These are phyloP conservation scores for Cranoglanis bouderius DNA, from an alignment of 2,113 vertebrate genomes.

Conservation along the genomic window DNA sequence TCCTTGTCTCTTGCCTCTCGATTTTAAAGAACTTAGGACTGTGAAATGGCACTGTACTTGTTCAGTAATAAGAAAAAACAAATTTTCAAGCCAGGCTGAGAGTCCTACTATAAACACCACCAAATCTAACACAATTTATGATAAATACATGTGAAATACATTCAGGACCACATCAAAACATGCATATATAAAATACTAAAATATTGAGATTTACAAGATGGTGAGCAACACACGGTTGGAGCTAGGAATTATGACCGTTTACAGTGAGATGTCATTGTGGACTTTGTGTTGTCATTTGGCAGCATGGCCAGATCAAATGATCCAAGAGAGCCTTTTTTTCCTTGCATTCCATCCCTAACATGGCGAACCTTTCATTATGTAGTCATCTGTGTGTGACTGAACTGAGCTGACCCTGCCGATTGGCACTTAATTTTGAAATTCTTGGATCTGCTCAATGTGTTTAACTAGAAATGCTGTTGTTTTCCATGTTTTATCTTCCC, in stretches of 20 bases:
- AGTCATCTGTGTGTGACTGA: background rate
- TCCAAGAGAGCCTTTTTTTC: background rate
- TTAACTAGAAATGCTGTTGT: background rate
- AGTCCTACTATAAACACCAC: constrained; percentile 52
- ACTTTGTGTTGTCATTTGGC: constrained; percentile 34
- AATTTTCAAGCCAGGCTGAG: constrained; percentile 39
- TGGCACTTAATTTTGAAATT: background rate
- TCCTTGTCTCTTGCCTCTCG: background rate
- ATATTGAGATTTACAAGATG: constrained; percentile 39
- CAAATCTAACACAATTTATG: constrained; percentile 53
- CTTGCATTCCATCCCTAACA: constrained; percentile 60
- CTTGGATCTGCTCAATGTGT: background rate
- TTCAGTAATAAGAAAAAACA: constrained; percentile 24
- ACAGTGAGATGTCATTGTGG: constrained; percentile 39
- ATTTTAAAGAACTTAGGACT: background rate
- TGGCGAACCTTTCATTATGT: constrained; percentile 56
- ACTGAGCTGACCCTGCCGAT: background rate
- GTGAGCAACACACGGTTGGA: constrained; percentile 27
- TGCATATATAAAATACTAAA: too few relatives aligned
- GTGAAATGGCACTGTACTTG: background rate
- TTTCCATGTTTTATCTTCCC: background rate
- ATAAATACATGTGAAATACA: constrained; percentile 57
- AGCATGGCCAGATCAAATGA: constrained; percentile 49
- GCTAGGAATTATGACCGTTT: constrained; percentile 63
- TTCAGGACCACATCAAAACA: constrained; percentile 49